These are phyloP conservation scores for Tetramorium alpestre DNA, from an alignment of 1,140 invertebrate genomes.

Conservation along the genomic window DNA sequence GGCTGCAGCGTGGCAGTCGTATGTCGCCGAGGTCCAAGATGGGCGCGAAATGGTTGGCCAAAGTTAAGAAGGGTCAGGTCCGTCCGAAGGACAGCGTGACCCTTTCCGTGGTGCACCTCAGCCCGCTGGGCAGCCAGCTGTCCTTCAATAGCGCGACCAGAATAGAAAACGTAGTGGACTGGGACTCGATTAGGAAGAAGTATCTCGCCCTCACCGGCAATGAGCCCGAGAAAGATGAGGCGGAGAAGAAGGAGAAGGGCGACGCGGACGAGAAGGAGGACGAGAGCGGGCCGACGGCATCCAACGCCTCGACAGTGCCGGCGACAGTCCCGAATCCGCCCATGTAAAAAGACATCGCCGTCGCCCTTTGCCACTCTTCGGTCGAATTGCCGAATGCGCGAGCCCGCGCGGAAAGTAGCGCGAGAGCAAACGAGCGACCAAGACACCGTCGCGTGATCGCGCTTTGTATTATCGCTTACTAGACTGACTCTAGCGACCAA, in stretches of 20 bases:
- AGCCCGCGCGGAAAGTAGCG: conserved; percentile 5
- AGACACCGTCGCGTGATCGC: background rate
- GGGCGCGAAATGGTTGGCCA: conserved; percentile 94
- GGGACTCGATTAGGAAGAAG: conserved; percentile 95
- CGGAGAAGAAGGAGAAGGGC: conserved; percentile 86
- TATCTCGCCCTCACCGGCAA: conserved; percentile 92
- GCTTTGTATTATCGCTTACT: conserved; percentile 7
- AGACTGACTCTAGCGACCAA: background rate
- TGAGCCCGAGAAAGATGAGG: conserved; percentile 87
- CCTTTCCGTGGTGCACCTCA: conserved; percentile 91
- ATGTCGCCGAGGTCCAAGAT: conserved; percentile 93
- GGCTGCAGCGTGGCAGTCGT: conserved; percentile 89
- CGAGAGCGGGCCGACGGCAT: conserved; percentile 76
- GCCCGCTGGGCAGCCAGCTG: conserved; percentile 92
- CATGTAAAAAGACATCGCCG: conserved; percentile 65
- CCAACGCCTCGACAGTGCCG: conserved; percentile 77
- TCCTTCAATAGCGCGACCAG: conserved; percentile 90
- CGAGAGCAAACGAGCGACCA: conserved; percentile 39
- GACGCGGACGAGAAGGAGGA: conserved; percentile 84
- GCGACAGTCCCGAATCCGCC: conserved; percentile 76
- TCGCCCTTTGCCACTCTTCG: background rate
- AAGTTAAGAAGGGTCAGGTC: conserved; percentile 92
- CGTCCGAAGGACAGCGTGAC: conserved; percentile 92
- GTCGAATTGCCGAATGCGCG: background rate
- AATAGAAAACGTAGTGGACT: conserved; percentile 96